These are phyloP conservation scores for Agrilus cyanescens DNA, from an alignment of 2,888 invertebrate species.

Conservation along the genomic window DNA sequence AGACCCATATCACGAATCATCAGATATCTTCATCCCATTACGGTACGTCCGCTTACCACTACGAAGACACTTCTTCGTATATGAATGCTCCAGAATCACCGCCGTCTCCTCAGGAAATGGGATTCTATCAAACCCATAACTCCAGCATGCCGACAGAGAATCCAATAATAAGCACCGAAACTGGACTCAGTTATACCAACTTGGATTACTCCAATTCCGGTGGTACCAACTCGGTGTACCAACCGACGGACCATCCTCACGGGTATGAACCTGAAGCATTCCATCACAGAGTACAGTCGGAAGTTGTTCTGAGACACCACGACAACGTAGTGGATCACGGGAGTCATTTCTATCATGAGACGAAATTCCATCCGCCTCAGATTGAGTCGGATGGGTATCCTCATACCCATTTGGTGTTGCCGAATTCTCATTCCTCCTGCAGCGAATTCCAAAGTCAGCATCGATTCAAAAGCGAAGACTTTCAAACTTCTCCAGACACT, in stretches of 20 bases:
- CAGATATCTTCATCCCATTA: slow-evolving; percentile 33
- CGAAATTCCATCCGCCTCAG: slow-evolving; percentile 36
- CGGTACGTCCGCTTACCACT: slow-evolving; percentile 27
- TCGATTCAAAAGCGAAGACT: slow-evolving; percentile 49
- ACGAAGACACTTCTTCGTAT: slow-evolving; percentile 30
- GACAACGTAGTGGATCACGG: slow-evolving; percentile 44
- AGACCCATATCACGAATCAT: slow-evolving; percentile 29
- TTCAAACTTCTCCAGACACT: slow-evolving; percentile 17
- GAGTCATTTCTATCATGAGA: slow-evolving; percentile 37
- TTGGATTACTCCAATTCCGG: slow-evolving; percentile 58
- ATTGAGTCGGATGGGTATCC: slow-evolving; percentile 30
- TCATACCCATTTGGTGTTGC: slow-evolving; percentile 30
- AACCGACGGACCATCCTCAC: slow-evolving; percentile 23
- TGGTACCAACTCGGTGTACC: slow-evolving; percentile 25
- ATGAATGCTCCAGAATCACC: slow-evolving; percentile 32
- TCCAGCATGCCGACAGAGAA: slow-evolving; percentile 34
- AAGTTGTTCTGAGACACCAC: slow-evolving; percentile 37
- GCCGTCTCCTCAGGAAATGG: slow-evolving; percentile 33
- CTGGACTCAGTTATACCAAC: slow-evolving; percentile 82
- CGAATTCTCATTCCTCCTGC: slow-evolving; percentile 38
- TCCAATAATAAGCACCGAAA: slow-evolving; percentile 69
- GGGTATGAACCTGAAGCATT: slow-evolving; percentile 22
- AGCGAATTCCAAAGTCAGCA: slow-evolving; percentile 48
- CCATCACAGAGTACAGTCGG: slow-evolving; percentile 23
- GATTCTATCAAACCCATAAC: slow-evolving; percentile 37